Evolutionary conservation across 2,797 vertebrate species (phyloP), one percentile per base, ranked within the genome.

Genomic region (Lates japonicus): DNA sequence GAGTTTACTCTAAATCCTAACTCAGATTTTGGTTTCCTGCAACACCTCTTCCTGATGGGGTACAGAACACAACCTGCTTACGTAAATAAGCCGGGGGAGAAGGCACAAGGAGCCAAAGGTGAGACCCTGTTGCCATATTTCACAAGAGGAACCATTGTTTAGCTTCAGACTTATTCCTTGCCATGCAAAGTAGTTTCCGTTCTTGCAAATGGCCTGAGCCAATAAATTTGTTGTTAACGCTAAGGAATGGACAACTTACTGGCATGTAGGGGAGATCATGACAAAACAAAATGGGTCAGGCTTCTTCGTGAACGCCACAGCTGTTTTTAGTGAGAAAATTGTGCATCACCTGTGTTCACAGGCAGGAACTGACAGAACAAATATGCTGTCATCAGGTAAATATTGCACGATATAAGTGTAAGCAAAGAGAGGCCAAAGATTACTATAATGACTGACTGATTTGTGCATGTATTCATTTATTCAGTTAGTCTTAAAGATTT

Each of bases 1-100:
- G 69, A 87, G 89, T 92, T 91, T 86, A 86, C 82, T 68, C 87
- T 62, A 75, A 93, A 91, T 91, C 87, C 79, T 79, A 90, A 60
- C 86, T 87, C 83, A 91, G 68, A 85, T 87, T 85, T 92, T 72
- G 80, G 87, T 90, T 95, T 96, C 94, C 95, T 95, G 94, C 61
- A 93, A 94, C 93, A 92, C 94, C 93, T 94, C 93, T 95, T 95
- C 94, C 94, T 95, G 92, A 90, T 92, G 93, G 91, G 93, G 91
- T 91, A 79, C 83, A 88, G 82, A 91, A 92, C 85, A 82, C 85
- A 91, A 92, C 90, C 88, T 93, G 87, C 93, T 95, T 95, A 93
- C 95, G 94, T 91, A 95, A 95, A 95, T 90, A 94, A 93, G 88
- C 90, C 59, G 72, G 79, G 88, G 92, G 91, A 89, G 90, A 91